A percentile compares a stretch with the other conserved stretches of the same genome.
These are phyloP conservation scores for Poeciliopsis presidionis DNA, from an alignment of 2,797 vertebrate genomes.

Conservation along the genomic window DNA sequence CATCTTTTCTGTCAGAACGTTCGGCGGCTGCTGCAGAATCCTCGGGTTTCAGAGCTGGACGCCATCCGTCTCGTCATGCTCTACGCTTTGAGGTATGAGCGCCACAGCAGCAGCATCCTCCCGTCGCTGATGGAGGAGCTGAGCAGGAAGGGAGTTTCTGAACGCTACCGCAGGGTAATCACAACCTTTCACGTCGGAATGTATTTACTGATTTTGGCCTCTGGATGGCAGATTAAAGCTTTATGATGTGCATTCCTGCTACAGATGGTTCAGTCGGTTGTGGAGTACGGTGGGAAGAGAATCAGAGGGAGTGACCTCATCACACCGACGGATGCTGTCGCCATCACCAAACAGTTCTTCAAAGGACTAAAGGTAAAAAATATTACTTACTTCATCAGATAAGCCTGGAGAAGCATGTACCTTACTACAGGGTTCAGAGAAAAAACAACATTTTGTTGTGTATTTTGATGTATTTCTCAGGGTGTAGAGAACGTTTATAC, in stretches of 20 bases:
- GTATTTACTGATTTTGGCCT: background rate
- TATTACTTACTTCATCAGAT: background rate
- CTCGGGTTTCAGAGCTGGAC: conserved; percentile 86
- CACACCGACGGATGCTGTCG: conserved; percentile 90
- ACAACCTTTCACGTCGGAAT: background rate
- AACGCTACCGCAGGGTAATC: conserved; percentile 81
- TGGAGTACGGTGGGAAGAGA: conserved; percentile 94
- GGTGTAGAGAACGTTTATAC: conserved; percentile 96
- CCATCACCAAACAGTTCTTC: conserved; percentile 98
- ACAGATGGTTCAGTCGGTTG: conserved; percentile 89
- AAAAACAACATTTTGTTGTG: background rate
- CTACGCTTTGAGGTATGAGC: conserved; percentile 92
- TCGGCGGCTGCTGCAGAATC: conserved; percentile 89
- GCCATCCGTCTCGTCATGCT: conserved; percentile 91
- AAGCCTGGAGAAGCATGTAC: background rate
- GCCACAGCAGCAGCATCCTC: conserved; percentile 89
- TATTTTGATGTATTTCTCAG: conserved; percentile 63
- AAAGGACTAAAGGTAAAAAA: conserved; percentile 93
- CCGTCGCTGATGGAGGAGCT: conserved; percentile 86
- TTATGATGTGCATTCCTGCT: background rate
- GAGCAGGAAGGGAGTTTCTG: conserved; percentile 82
- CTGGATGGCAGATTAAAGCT: background rate
- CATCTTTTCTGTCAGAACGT: conserved; percentile 80
- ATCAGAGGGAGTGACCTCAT: conserved; percentile 94
- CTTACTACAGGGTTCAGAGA: background rate